Percentiles rank a stretch among this genome's conserved stretches.
Evolutionary conservation across 2,888 invertebrate genomes (phyloP).

Genomic region (Troglohyphantes excavatus): DNA sequence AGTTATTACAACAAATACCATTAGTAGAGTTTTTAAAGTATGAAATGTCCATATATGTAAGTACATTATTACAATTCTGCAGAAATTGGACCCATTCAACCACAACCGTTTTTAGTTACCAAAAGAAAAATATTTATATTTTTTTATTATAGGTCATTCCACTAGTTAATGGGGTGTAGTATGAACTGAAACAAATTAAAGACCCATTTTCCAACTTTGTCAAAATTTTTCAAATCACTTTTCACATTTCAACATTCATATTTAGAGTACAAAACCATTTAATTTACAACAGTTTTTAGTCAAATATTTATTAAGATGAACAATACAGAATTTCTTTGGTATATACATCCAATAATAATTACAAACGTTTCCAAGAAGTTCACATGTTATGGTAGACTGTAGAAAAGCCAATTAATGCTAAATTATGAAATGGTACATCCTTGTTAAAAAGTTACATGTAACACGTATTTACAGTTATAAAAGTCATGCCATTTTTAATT

Average conservation of each 20-base stretch:
- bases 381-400: slow-evolving; percentile 2
- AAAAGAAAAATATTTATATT: slow-evolving; percentile 36
- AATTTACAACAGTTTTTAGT: slow-evolving; percentile 1
- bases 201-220: neutral
- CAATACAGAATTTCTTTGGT: slow-evolving; percentile 5
- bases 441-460: slow-evolving; percentile 44
- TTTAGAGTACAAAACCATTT: neutral
- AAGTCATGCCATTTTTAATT: slow-evolving; percentile 33
- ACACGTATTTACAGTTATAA: slow-evolving; percentile 41
- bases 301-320: neutral
- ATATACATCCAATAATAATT: slow-evolving; percentile 23
- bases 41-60: slow-evolving; percentile 48
- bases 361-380: slow-evolving; percentile 19
- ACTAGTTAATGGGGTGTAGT: neutral
- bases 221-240: neutral
- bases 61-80: slow-evolving; percentile 58
- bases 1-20: slow-evolving; percentile 47
- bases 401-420: slow-evolving; percentile 43
- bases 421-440: slow-evolving; percentile 39
- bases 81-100: slow-evolving; percentile 74
- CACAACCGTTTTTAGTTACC: slow-evolving; percentile 55
- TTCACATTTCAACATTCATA: neutral
- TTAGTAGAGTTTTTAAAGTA: slow-evolving; percentile 40
- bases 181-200: neutral
- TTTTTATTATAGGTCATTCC: slow-evolving; percentile 14